Evolutionary conservation across 2,797 vertebrate species (phyloP).

Genomic region (Oreonectes daqikongensis): DNA sequence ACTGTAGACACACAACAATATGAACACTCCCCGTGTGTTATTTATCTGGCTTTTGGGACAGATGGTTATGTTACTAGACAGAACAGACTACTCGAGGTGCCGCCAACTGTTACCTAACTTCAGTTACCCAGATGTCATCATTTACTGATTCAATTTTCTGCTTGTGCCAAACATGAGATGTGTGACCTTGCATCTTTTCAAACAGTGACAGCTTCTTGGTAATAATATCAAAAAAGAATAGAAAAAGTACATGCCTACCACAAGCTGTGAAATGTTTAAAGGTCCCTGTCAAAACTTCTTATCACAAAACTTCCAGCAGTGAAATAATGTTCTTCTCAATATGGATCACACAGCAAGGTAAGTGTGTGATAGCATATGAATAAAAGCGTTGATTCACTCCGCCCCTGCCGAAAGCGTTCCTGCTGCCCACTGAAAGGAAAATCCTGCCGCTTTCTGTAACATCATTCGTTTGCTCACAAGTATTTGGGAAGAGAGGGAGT

Average conservation of each 20-base stretch:
- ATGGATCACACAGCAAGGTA: not conserved
- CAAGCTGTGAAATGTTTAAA: no score
- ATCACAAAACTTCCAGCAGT: not conserved
- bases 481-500: not conserved
- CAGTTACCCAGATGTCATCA: not conserved
- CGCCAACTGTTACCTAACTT: not conserved
- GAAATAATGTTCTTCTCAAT: not conserved
- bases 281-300: not conserved
- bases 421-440: conserved; percentile 46
- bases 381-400: not conserved
- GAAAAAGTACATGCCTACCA: no score
- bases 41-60: not conserved
- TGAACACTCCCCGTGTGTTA: not conserved
- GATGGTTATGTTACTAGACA: not conserved
- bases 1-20: not conserved
- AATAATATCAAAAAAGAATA: not conserved
- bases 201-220: conserved; percentile 8
- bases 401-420: conserved; percentile 55
- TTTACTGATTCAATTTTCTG: not conserved
- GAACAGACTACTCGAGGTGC: not conserved
- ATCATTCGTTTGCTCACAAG: conserved; percentile 49
- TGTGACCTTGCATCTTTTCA: not conserved
- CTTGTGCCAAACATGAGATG: not conserved
- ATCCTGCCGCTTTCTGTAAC: conserved; percentile 52
- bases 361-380: not conserved